A percentile compares a stretch with the other conserved stretches of the same genome.
These are phyloP conservation scores for Leptopterna dolabrata DNA, from an alignment of 2,888 invertebrate genomes.

Conservation along the genomic window DNA sequence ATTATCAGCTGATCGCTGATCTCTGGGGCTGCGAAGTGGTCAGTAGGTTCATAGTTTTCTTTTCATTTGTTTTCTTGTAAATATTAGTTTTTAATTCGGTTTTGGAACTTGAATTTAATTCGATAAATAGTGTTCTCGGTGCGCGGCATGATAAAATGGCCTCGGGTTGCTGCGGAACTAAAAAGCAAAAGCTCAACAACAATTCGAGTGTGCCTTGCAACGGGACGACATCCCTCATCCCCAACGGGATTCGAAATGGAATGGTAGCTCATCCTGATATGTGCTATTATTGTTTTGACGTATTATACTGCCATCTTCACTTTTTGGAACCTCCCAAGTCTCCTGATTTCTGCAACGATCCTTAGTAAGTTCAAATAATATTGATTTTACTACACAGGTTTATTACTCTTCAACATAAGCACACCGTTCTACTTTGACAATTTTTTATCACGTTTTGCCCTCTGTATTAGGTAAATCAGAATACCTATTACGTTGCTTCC, in stretches of 20 bases:
- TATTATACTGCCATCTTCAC: constrained; percentile 93
- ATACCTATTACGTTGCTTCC: no score
- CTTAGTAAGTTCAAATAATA: constrained; percentile 80
- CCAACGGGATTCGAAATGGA: constrained; percentile 67
- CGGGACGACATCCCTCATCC: constrained; percentile 65
- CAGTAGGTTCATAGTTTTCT: background rate
- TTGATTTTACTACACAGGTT: background rate
- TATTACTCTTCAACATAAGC: no score
- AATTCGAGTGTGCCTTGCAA: constrained; percentile 72
- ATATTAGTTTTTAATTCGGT: background rate
- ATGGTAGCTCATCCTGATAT: constrained; percentile 91
- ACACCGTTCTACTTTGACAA: background rate
- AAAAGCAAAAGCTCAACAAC: constrained; percentile 90
- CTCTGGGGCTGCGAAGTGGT: background rate
- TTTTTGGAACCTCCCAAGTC: constrained; percentile 91
- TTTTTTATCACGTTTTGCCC: background rate
- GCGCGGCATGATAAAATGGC: constrained; percentile 72
- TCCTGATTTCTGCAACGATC: constrained; percentile 93
- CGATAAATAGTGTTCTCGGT: background rate
- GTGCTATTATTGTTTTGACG: constrained; percentile 99
- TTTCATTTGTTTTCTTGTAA: background rate
- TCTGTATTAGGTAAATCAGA: no score
- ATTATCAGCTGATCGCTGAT: background rate
- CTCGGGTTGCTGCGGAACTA: constrained; percentile 90
- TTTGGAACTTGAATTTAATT: background rate